A percentile compares a stretch with the other conserved stretches of the same genome.
phyloP scores from a whole-genome alignment of 1,140 invertebrate genomes.

The Drosophila tropicalis region DNA sequence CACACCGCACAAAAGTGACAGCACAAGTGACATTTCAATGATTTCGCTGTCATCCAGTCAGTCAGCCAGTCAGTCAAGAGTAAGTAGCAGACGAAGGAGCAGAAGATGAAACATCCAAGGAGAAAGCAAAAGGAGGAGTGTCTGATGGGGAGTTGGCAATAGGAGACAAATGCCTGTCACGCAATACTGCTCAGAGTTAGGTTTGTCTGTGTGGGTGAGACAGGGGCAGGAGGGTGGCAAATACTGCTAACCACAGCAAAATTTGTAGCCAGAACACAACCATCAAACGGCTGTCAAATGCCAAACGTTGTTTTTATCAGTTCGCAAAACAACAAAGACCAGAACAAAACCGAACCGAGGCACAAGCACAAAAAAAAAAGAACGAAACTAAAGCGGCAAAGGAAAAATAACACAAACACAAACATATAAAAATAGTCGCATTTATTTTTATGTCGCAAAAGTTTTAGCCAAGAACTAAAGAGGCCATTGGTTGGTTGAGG shows the following conservation, averaged over 20 bases:
- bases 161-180: slow-evolving; percentile 59
- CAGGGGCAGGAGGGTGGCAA: slow-evolving; percentile 4
- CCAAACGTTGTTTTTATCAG: slow-evolving; percentile 55
- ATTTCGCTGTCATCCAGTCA: slow-evolving; percentile 63
- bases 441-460: slow-evolving; percentile 32
- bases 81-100: background rate
- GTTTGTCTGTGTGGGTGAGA: background rate
- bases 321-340: slow-evolving; percentile 18
- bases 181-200: slow-evolving; percentile 35
- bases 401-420: slow-evolving; percentile 5
- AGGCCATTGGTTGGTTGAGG: background rate
- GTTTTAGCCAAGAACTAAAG: slow-evolving; percentile 4
- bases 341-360: slow-evolving; percentile 16
- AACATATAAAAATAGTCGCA: slow-evolving; percentile 24
- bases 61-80: slow-evolving; percentile 27
- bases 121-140: background rate
- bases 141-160: background rate
- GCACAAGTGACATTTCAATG: slow-evolving; percentile 67
- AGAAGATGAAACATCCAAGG: background rate
- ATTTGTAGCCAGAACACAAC: slow-evolving; percentile 24
- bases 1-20: slow-evolving; percentile 47
- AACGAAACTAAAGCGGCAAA: slow-evolving; percentile 16
- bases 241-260: slow-evolving; percentile 59
- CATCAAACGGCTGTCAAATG: slow-evolving; percentile 62
- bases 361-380: background rate